Evolutionary conservation across 2,113 vertebrate genomes (phyloP), one percentile per base, ranked within the genome.

Genomic region (Climacteris rufus): DNA sequence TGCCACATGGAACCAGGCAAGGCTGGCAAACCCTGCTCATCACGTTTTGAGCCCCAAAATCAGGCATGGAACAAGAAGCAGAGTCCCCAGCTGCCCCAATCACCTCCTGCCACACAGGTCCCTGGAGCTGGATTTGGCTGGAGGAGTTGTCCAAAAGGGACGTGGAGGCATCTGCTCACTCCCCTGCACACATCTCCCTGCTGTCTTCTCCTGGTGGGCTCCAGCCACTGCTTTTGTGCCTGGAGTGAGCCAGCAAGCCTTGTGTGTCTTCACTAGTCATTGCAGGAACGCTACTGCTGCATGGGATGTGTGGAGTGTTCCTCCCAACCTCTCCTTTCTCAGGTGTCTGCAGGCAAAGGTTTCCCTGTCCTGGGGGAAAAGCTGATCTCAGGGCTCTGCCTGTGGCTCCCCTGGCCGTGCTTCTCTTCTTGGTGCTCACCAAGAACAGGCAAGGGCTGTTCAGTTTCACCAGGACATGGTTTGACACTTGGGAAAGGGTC

Each of bases 101-200:
- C 45, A 23, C 27, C 24, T 39, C 11, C 33, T 40, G 40, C 30
- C 69, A 52, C 49, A 12, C 50, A 33, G 22, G 12, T 10, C 4
- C 37, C 57, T 13, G 4, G 6, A 22, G 61, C 1, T 45, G 61
- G 66, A 39, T 40, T 50, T 68, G 40, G 17, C 42, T 35, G 53
- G 23, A 20, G 9, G 4, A 17, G 23, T 2, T 60, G 65, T 44
- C 53, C 11, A 3, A 57, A 45, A 78, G 4, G 40, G 30, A 23
- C 0, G 0, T 6, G 16, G 35, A 65, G 11, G 24, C 7, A 12
- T 0, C 70, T 49, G 23, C 45, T 65, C 1, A 0, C 33, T 61
- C 4, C 24, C 20, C n/a, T 25, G 45, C 44, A 10, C 7, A 2
- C 44, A 11, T 8, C 16, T 42, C 69, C 28, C 49, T 4, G 2